These are phyloP conservation scores for Pagetopsis macropterus DNA, from an alignment of 2,797 vertebrate genomes.

Conservation along the genomic window DNA sequence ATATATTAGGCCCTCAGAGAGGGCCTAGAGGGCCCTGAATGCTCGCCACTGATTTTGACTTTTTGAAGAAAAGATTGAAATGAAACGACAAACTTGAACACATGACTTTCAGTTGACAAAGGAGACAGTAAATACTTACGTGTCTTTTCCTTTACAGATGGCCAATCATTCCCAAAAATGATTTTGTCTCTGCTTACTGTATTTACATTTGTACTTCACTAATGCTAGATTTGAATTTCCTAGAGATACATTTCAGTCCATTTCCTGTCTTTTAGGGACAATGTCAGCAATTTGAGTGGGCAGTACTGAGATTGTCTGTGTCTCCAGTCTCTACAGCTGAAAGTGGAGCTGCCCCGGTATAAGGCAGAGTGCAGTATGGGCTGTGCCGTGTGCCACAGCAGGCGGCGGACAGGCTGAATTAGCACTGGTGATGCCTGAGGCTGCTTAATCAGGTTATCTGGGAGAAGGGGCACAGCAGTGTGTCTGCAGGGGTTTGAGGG, in stretches of 20 bases:
- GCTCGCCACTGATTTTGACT: background rate
- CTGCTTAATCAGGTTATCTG: constrained; percentile 74
- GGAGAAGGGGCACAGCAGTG: constrained; percentile 37
- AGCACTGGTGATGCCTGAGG: constrained; percentile 58
- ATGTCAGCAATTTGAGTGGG: constrained; percentile 22
- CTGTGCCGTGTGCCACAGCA: constrained; percentile 49
- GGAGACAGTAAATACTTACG: background rate
- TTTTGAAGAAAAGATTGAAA: background rate
- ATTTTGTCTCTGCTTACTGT: constrained; percentile 21
- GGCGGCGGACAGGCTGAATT: constrained; percentile 64
- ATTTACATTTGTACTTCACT: constrained; percentile 13
- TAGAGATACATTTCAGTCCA: constrained; percentile 10
- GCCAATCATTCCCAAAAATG: background rate
- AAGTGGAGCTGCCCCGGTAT: constrained; percentile 45
- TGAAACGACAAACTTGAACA: constrained; percentile 1
- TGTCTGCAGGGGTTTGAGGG: constrained; percentile 40
- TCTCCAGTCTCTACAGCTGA: constrained; percentile 37
- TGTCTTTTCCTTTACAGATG: constrained; percentile 16
- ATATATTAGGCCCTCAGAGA: too few species aligned
- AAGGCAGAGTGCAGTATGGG: constrained; percentile 62
- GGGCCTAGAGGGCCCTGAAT: too few species aligned
- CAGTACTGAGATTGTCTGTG: constrained; percentile 11
- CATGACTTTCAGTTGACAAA: constrained; percentile 10
- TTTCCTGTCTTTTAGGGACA: constrained; percentile 31
- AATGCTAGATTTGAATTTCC: constrained; percentile 15